Conservation (phyloP, 2,797 vertebrate genomes). For the Rhadinocentrus ornatus region DNA sequence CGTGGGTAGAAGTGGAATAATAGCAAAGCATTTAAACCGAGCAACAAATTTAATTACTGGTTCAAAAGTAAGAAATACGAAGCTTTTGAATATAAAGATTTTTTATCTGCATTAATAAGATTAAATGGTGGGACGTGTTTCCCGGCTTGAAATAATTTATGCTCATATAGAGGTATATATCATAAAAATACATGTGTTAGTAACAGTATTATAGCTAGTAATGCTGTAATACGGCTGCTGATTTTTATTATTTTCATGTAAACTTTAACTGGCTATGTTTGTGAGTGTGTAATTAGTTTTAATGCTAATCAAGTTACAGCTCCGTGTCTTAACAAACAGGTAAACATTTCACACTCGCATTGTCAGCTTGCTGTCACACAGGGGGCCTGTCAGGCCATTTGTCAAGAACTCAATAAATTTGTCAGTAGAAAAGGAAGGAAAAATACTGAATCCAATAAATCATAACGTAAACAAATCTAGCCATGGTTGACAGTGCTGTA, state of each 20-base stretch:
- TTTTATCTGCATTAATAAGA: too few species aligned
- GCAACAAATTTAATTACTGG: too few species aligned
- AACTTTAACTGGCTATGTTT: not conserved
- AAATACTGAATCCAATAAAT: conserved; percentile 73
- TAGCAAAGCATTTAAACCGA: too few species aligned
- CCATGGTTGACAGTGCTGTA: conserved; percentile 69
- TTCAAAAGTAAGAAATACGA: not conserved
- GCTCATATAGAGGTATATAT: not conserved
- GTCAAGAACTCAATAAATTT: conserved; percentile 74
- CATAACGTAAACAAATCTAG: conserved; percentile 74
- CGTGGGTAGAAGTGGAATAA: not conserved
- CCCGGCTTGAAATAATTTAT: not conserved
- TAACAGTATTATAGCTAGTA: not conserved
- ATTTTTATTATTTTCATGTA: not conserved
- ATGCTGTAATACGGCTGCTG: not conserved
- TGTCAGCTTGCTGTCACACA: conserved; percentile 63
- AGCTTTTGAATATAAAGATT: not conserved
- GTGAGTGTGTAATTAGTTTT: not conserved
- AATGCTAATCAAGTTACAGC: conserved; percentile 16
- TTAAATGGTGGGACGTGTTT: too few species aligned
- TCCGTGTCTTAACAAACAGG: conserved; percentile 25
- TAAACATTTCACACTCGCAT: conserved; percentile 50
- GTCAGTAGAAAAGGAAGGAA: conserved; percentile 40
- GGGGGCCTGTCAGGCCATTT: conserved; percentile 59
- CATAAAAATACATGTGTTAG: not conserved